These are phyloP conservation scores for Crocidura indochinensis DNA, from an alignment of 2,797 vertebrate genomes.

Conservation along the genomic window DNA sequence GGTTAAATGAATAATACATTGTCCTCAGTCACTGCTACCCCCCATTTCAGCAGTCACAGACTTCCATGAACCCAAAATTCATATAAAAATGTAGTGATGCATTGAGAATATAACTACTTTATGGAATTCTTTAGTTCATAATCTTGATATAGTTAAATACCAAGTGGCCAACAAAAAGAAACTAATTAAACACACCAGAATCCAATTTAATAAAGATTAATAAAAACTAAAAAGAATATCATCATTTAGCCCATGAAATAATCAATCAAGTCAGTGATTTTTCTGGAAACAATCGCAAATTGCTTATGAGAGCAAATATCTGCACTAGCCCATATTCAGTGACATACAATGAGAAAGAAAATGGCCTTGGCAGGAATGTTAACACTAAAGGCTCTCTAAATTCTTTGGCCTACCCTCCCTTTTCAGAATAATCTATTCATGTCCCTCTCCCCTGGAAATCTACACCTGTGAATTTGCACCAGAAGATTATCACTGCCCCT, in stretches of 20 bases:
- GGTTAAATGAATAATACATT: slow-evolving; percentile 39
- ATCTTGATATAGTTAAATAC: slow-evolving; percentile 6
- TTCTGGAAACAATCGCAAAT: slow-evolving; percentile 49
- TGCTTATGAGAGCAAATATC: slow-evolving; percentile 61
- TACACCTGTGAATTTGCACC: too few relatives aligned
- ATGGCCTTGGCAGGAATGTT: not conserved
- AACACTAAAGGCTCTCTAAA: too few relatives aligned
- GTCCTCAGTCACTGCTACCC: slow-evolving; percentile 47
- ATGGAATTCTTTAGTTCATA: slow-evolving; percentile 41
- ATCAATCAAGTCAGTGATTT: slow-evolving; percentile 47
- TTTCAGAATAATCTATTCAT: too few relatives aligned
- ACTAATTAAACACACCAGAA: slow-evolving; percentile 46
- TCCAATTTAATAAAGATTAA: slow-evolving; percentile 59
- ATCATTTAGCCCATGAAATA: slow-evolving; percentile 45
- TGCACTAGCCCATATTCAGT: slow-evolving; percentile 29
- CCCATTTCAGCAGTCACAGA: slow-evolving; percentile 54
- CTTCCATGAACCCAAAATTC: slow-evolving; percentile 44
- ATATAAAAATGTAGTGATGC: slow-evolving; percentile 45
- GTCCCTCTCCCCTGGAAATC: too few relatives aligned
- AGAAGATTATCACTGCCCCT: too few relatives aligned
- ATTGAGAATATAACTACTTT: slow-evolving; percentile 17
- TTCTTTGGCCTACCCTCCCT: too few relatives aligned
- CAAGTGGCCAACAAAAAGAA: slow-evolving; percentile 58
- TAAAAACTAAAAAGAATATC: slow-evolving; percentile 41
- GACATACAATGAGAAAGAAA: slow-evolving; percentile 66